Evolutionary conservation across 2,888 invertebrate genomes (phyloP).

Genomic region (Leptinotarsa juncta): DNA sequence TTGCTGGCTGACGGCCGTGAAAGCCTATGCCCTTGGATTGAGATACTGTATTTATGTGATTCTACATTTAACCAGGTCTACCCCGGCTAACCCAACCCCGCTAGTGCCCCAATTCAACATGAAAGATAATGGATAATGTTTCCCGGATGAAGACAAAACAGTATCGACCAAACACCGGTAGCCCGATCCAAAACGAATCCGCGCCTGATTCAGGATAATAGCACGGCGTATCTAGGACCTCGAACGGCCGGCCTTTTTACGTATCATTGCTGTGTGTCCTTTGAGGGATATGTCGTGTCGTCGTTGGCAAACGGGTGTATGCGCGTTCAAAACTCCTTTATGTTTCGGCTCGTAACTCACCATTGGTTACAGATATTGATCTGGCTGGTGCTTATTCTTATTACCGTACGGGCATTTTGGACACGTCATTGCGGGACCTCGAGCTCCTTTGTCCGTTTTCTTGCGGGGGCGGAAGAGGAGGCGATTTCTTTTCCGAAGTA

Average conservation of each 20-base stretch:
- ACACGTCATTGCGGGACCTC: neutral
- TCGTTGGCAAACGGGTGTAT: slow-evolving; percentile 28
- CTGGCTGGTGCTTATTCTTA: slow-evolving; percentile 61
- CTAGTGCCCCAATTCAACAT: too few species aligned
- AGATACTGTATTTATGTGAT: too few species aligned
- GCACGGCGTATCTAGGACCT: neutral
- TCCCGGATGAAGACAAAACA: neutral
- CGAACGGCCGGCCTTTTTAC: slow-evolving; percentile 1
- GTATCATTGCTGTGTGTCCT: slow-evolving; percentile 16
- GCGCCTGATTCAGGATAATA: neutral
- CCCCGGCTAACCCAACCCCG: too few species aligned
- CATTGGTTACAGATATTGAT: slow-evolving; percentile 64
- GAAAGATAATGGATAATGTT: neutral
- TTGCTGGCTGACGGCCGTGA: too few species aligned
- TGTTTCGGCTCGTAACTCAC: slow-evolving; percentile 62
- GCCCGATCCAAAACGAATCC: neutral
- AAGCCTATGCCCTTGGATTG: too few species aligned
- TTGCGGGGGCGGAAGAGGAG: too few species aligned
- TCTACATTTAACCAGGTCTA: too few species aligned
- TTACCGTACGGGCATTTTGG: slow-evolving; percentile 27
- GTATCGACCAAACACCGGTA: neutral
- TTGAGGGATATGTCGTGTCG: slow-evolving; percentile 2
- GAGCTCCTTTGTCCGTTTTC: neutral
- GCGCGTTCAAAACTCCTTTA: slow-evolving; percentile 53
- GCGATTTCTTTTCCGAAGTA: too few species aligned